Conservation (phyloP, 2,113 vertebrate species). For the Argyrosomus japonicus region DNA sequence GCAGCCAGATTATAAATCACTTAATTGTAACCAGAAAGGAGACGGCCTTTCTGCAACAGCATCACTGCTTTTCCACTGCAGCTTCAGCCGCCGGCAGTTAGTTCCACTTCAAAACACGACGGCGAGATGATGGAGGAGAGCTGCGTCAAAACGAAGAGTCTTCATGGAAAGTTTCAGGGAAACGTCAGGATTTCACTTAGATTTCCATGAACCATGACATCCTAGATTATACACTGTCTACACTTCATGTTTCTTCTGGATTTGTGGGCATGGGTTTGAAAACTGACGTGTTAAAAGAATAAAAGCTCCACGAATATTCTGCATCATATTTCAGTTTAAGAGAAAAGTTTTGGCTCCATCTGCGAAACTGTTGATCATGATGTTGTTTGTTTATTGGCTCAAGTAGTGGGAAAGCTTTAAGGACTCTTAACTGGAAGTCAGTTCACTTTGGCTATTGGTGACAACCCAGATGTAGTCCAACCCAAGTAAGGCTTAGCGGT, state of each 20-base stretch:
- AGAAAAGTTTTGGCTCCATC: slow-evolving; percentile 25
- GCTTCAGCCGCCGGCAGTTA: slow-evolving; percentile 31
- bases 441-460: slow-evolving; percentile 45
- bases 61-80: slow-evolving; percentile 59
- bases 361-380: slow-evolving; percentile 12
- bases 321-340: slow-evolving; percentile 19
- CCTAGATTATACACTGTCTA: slow-evolving; percentile 36
- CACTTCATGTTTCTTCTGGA: slow-evolving; percentile 46
- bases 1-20: slow-evolving; percentile 65
- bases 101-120: slow-evolving; percentile 57
- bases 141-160: slow-evolving; percentile 40
- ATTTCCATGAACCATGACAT: slow-evolving; percentile 53
- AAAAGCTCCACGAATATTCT: neutral
- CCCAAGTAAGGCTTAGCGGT: slow-evolving; percentile 23
- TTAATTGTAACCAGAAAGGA: slow-evolving; percentile 69
- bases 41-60: slow-evolving; percentile 29
- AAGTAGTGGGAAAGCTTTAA: slow-evolving; percentile 45
- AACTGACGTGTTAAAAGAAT: slow-evolving; percentile 15
- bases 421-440: slow-evolving; percentile 33
- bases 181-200: slow-evolving; percentile 26
- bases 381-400: slow-evolving; percentile 65
- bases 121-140: slow-evolving; percentile 42
- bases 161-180: slow-evolving; percentile 42
- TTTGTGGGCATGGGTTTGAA: slow-evolving; percentile 17
- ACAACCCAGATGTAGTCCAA: slow-evolving; percentile 47